These are phyloP conservation scores for Volucella bombylans DNA, from an alignment of 2,888 invertebrate genomes.

Conservation along the genomic window DNA sequence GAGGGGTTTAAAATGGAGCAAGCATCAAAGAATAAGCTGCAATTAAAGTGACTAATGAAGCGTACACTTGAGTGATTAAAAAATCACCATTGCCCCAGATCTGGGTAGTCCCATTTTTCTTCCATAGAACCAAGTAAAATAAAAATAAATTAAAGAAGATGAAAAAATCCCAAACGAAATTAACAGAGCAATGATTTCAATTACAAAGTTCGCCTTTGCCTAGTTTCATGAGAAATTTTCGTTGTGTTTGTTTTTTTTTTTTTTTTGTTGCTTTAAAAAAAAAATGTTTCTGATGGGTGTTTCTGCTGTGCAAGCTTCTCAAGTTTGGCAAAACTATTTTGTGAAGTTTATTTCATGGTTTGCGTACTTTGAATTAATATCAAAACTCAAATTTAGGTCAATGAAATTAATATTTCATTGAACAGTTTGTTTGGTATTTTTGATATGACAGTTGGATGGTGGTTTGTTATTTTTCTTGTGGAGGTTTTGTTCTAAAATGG, in stretches of 20 bases:
- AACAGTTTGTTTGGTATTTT: too few relatives aligned
- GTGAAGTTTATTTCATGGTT: too few relatives aligned
- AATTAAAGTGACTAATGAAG: constrained; percentile 67
- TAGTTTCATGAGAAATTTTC: constrained; percentile 5
- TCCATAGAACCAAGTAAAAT: background rate
- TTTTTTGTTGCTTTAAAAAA: background rate
- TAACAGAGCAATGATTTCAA: constrained; percentile 24
- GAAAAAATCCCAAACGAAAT: background rate
- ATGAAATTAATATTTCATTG: too few relatives aligned
- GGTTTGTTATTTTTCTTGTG: too few relatives aligned
- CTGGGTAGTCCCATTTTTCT: constrained; percentile 45
- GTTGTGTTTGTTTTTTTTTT: constrained; percentile 1
- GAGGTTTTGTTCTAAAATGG: too few relatives aligned
- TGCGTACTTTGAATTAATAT: too few relatives aligned
- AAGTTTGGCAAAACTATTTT: too few relatives aligned
- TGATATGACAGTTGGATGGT: too few relatives aligned
- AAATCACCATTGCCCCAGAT: constrained; percentile 28
- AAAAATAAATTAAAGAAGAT: background rate
- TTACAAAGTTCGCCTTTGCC: constrained; percentile 26
- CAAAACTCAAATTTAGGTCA: too few relatives aligned
- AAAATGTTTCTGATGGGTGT: too few relatives aligned
- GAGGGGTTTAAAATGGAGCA: background rate
- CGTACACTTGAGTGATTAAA: constrained; percentile 58
- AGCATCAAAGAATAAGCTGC: constrained; percentile 33
- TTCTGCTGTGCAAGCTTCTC: too few relatives aligned